Evolutionary conservation across 1,140 invertebrate genomes (phyloP), one percentile per base, ranked within the genome.

Genomic region (Bradysia coprophila): DNA sequence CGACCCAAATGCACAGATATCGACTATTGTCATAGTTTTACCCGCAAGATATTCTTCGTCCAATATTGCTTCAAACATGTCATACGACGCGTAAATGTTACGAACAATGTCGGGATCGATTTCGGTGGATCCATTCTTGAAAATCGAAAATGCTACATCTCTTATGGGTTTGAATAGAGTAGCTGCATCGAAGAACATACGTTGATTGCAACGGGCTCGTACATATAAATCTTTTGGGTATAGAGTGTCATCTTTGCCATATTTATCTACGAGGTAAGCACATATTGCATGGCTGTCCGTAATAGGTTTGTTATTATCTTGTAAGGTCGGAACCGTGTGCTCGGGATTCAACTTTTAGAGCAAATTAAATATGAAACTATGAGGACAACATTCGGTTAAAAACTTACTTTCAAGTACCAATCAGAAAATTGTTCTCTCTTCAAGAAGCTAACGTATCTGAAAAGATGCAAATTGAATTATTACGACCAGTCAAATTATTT

Each of bases 161-260:
- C 73, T 66, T n/a, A 74, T 65, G 45, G 64, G 66, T 2, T 67
- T 65, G 51, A 71, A 78, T 8, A 83, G 53, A 19, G 67, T 69
- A 0, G 71, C 69, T 15, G 67, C 61, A 45, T 78, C 72, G 51
- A 73, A 79, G 55, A 67, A 67, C 38, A 78, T 51, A 20, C 65
- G 57, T 21, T 68, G 62, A 48, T 76, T 64, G 3, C 77, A 63
- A 13, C 64, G n/a, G 3, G 66, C 68, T 18, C 73, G 52, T 45
- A 61, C 49, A 16, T 54, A 52, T 1, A 63, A 47, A 48, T 73
- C 67, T 48, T 65, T 66, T 2, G 74, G 73, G 49, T 74, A 76
- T 0, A 76, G 51, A 1, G 54, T 48, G 40, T 67, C 65, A 28
- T 65, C 53, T 40, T 64, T 62, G 22, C 53, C 65, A 47, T 74